These are phyloP conservation scores for Microctonus hyperodae DNA, from an alignment of 2,888 invertebrate species.

Conservation along the genomic window DNA sequence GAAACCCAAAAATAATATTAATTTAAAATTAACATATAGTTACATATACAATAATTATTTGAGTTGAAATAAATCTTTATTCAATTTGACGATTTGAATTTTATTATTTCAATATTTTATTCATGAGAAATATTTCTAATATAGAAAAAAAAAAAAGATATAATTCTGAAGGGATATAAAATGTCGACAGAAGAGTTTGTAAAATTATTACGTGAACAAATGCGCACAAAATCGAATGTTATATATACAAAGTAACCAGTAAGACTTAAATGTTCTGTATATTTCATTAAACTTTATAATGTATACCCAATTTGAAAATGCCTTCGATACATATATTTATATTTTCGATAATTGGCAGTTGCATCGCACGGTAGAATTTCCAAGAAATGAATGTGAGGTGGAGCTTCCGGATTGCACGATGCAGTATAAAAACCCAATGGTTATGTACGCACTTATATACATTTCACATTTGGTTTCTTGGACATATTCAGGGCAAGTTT, in stretches of 20 bases:
- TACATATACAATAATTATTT: too few relatives aligned
- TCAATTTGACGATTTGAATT: too few relatives aligned
- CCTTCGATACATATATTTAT: neutral
- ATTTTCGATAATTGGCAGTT: neutral
- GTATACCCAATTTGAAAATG: neutral
- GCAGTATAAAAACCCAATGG: neutral
- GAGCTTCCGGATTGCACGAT: neutral
- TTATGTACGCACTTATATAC: neutral
- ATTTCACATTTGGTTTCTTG: neutral
- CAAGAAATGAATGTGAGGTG: neutral
- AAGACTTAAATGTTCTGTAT: neutral
- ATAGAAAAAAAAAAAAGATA: too few relatives aligned
- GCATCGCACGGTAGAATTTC: neutral
- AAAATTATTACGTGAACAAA: neutral
- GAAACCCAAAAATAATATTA: too few relatives aligned
- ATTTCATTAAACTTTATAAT: neutral
- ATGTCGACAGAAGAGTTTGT: too few relatives aligned
- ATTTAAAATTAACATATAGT: too few relatives aligned
- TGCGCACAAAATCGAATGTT: neutral
- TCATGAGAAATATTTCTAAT: too few relatives aligned
- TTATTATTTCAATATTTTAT: too few relatives aligned
- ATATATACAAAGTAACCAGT: neutral
- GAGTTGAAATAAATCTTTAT: too few relatives aligned
- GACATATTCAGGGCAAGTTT: conserved; percentile 9
- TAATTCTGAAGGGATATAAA: too few relatives aligned